These are phyloP conservation scores for Parasteatoda tepidariorum DNA, from an alignment of 1,140 invertebrate genomes.

Conservation along the genomic window DNA sequence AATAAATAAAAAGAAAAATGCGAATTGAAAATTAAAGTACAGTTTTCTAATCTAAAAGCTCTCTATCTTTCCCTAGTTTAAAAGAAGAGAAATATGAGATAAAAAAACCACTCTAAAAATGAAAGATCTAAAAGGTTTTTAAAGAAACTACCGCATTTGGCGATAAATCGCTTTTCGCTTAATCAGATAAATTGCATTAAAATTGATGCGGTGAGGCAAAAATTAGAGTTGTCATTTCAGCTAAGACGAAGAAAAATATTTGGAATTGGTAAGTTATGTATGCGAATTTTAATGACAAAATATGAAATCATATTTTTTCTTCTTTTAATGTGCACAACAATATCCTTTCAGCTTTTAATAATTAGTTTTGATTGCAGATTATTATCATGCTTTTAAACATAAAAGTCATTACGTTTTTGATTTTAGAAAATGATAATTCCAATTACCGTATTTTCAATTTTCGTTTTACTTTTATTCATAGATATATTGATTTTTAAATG, in stretches of 20 bases:
- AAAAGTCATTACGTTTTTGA: too few species aligned
- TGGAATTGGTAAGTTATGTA: background rate
- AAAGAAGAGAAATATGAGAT: background rate
- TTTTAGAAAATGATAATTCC: too few species aligned
- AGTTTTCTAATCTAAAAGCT: slow-evolving; percentile 3
- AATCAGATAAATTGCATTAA: background rate
- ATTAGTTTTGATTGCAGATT: too few species aligned
- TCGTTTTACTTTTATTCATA: too few species aligned
- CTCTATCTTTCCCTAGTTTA: slow-evolving; percentile 13
- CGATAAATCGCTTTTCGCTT: background rate
- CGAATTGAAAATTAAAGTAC: background rate
- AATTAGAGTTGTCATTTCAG: too few species aligned
- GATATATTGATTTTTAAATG: too few species aligned
- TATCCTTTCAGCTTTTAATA: too few species aligned
- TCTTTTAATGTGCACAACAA: too few species aligned
- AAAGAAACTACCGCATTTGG: slow-evolving; percentile 1
- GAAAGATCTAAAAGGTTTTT: background rate
- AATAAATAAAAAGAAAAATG: background rate
- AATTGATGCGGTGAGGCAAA: background rate
- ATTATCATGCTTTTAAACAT: too few species aligned
- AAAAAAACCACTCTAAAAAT: slow-evolving; percentile 3
- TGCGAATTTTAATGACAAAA: background rate
- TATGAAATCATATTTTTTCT: background rate
- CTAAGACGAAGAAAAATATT: background rate
- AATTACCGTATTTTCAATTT: too few species aligned